Base-by-base conservation (phyloP, 1,140 invertebrate species). In the Hypothenemus hampei region DNA sequence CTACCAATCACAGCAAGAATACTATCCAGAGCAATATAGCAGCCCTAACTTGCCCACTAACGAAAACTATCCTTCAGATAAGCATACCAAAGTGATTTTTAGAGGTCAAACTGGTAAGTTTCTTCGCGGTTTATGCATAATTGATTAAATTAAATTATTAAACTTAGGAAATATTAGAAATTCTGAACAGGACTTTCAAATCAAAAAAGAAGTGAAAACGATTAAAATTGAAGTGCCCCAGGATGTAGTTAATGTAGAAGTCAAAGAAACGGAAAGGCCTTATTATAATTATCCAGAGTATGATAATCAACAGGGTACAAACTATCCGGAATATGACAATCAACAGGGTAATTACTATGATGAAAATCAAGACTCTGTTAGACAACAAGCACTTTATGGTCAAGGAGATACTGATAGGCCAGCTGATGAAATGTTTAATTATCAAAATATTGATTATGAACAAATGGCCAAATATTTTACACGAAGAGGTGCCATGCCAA, bases 221-320 rank as follows among this genome's bases (percentile, higher is more conserved):
- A 58, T 58, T 10, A 58, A 58, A 18, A 53, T 58, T 19, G 49
- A 53, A 10, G 22, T 58, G 4, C 57, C 57, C 5, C 43, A 52
- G 6, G 43, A 53, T 15, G 24, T 58, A 6, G 49, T 43, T 8
- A 49, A 58, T 35, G 49, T 58, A n/a, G 44, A 58, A 41, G 49
- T 58, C 5, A 23, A 58, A 31, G 57, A 58, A 51, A 18, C 41
- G 0, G 57, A 58, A 37, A 24, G 19, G 4, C 33, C 57, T 22
- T 52, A 41, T 16, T 45, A 52, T 7, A 5, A 33, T 8, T 47
- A 47, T 40, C 3, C 22, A n/a, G n/a, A n/a, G n/a, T n/a, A n/a
- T n/a, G 8, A 13, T 33, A 6, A 29, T 8, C 36, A 52, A 43
- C 23, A n/a, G 10, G 15, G 8, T 2, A 16, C 2, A 35, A 6